Evolutionary conservation across 2,888 invertebrate genomes (phyloP).

Genomic region (Plusia festucae): DNA sequence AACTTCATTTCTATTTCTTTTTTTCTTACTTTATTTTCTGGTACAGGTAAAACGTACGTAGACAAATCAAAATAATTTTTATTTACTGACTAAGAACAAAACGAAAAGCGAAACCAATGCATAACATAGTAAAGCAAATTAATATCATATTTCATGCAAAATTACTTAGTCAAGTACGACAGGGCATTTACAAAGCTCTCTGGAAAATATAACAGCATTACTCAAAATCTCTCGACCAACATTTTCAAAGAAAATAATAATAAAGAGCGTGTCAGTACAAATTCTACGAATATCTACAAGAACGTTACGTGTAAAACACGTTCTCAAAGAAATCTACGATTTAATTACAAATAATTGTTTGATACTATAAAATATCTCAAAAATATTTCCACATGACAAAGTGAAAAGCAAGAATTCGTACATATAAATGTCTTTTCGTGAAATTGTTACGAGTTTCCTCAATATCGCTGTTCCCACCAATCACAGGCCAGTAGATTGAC

Average conservation of each 20-base stretch:
- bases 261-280: background rate
- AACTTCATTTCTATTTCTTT: too few relatives aligned
- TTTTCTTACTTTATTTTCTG: too few relatives aligned
- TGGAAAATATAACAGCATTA: background rate
- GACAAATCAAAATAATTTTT: too few relatives aligned
- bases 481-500: too few relatives aligned
- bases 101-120: background rate
- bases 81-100: too few relatives aligned
- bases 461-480: too few relatives aligned
- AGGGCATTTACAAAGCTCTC: background rate
- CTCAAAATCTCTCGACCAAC: background rate
- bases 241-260: constrained; percentile 2
- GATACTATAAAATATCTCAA: background rate
- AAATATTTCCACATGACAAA: too few relatives aligned
- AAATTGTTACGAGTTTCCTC: too few relatives aligned
- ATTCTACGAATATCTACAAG: constrained; percentile 13
- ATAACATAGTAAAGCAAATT: background rate
- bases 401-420: too few relatives aligned
- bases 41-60: too few relatives aligned
- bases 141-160: background rate
- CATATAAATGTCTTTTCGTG: too few relatives aligned
- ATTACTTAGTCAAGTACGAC: background rate
- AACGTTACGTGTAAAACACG: background rate
- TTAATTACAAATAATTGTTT: constrained; percentile 11
- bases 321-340: background rate